Evolutionary conservation across 2,797 vertebrate species (phyloP).

Genomic region (Anableps anableps): DNA sequence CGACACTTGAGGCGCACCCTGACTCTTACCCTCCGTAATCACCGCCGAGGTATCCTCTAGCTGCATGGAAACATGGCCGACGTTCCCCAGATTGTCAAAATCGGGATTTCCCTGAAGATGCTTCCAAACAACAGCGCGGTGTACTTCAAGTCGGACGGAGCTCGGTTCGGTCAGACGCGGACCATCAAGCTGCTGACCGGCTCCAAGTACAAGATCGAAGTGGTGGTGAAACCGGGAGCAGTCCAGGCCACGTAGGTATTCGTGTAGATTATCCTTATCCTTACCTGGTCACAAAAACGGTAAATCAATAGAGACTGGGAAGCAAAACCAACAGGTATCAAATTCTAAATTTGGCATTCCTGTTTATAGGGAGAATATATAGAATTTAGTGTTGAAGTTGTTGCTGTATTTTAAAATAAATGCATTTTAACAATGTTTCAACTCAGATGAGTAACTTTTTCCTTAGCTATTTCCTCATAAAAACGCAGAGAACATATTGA

Average conservation of each 20-base stretch:
- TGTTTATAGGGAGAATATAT: background rate
- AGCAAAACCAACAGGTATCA: background rate
- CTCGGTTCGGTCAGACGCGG: slow-evolving; percentile 93
- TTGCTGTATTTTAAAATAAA: background rate
- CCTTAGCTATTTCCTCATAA: background rate
- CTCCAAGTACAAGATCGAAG: slow-evolving; percentile 92
- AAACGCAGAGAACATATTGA: background rate
- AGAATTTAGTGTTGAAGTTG: background rate
- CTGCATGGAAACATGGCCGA: slow-evolving; percentile 83
- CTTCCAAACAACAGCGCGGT: slow-evolving; percentile 92
- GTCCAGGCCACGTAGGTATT: slow-evolving; percentile 90
- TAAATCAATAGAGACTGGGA: background rate
- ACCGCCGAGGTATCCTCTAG: background rate
- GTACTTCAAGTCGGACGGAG: slow-evolving; percentile 94
- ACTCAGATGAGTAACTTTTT: background rate
- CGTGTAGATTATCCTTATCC: slow-evolving; percentile 3
- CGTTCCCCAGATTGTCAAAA: slow-evolving; percentile 88
- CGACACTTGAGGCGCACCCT: background rate
- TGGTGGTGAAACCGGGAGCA: slow-evolving; percentile 90
- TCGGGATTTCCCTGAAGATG: slow-evolving; percentile 91
- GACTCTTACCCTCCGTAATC: background rate
- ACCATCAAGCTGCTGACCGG: slow-evolving; percentile 97
- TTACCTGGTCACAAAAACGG: background rate
- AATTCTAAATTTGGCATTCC: background rate
- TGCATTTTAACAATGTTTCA: background rate